Base-by-base conservation (phyloP, 2,888 invertebrate species). In the Eugnorisma glareosa region DNA sequence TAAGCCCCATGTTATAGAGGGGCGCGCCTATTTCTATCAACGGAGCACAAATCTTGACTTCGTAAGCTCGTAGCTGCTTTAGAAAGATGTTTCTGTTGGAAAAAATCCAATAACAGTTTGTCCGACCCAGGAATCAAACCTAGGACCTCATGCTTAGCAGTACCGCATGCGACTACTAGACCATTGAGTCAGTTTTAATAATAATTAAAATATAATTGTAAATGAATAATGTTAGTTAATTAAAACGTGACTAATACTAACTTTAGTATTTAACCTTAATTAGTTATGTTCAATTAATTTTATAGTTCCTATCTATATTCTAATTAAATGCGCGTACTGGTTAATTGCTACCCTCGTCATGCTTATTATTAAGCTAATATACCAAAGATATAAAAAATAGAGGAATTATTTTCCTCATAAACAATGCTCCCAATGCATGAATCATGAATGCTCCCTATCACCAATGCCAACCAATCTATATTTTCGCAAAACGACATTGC, bases 191-290 rank as follows among this genome's bases (percentile, higher is more conserved):
- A 57, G 28, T 57, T 57, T 4, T 2, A 57, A 57, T 57, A 43
- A 15, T 64, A 40, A 40, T n/a, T 72, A 59, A 57, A n/a, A 40
- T 40, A 15, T 64, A n/a, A 64, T 64, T 64, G 61, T 81, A 74
- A 81, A 81, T 79, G 83, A 81, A 77, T 81, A 68, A 72, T 70
- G 40, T 78, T 73, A 51, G 57, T 75, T 70, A 79, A 80, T 82
- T 71, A 79, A 85, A 67, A 71, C 57, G 35, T 54, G 45, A 40
- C 48, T 5, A 66, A 35, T 4, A 63, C 37, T 31, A 0, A 74
- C 24, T 63, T 69, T 24, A 70, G 59, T 74, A 80, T 72, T 64
- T 68, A 68, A 66, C 51, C 70, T 71, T 80, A 84, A 80, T 84
- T 79, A 82, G 48, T 71, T 45, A 66, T 84, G 73, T 71, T 43